Conservation (phyloP, 2,797 vertebrate species). For the Sitta carolinensis region DNA sequence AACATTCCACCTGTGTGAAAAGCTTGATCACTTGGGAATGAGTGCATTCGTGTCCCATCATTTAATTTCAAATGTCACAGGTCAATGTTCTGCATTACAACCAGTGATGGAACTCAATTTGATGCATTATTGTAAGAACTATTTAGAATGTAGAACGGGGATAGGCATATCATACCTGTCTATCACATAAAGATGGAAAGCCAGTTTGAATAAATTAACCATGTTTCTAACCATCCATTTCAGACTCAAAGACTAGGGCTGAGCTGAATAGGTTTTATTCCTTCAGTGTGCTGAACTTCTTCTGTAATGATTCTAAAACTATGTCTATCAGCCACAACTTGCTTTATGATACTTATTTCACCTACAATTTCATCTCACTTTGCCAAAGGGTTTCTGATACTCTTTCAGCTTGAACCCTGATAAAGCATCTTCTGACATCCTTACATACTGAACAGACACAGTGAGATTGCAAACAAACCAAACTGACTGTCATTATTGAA, state of each 20-base stretch:
- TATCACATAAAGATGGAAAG: conserved; percentile 30
- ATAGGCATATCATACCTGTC: conserved; percentile 20
- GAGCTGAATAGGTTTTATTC: conserved; percentile 4
- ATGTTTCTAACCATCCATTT: conserved; percentile 15
- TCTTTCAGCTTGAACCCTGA: neutral
- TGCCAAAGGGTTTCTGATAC: neutral
- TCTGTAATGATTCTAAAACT: neutral
- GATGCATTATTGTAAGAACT: neutral
- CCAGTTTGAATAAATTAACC: conserved; percentile 56
- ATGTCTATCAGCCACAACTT: neutral
- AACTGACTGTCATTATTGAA: neutral
- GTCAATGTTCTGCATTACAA: conserved; percentile 56
- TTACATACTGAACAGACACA: neutral
- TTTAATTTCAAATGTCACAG: conserved; percentile 55
- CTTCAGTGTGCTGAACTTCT: conserved; percentile 1
- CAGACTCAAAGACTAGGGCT: neutral
- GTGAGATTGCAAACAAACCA: neutral
- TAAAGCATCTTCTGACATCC: neutral
- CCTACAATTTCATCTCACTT: conserved; percentile 28
- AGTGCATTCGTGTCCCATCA: neutral
- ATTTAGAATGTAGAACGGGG: neutral
- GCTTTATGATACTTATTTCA: conserved; percentile 11
- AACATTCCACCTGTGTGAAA: conserved; percentile 33
- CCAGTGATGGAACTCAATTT: conserved; percentile 21
- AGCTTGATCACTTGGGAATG: neutral